Evolutionary conservation across 2,888 invertebrate species (phyloP).

Genomic region (Drosophila paramelanica): DNA sequence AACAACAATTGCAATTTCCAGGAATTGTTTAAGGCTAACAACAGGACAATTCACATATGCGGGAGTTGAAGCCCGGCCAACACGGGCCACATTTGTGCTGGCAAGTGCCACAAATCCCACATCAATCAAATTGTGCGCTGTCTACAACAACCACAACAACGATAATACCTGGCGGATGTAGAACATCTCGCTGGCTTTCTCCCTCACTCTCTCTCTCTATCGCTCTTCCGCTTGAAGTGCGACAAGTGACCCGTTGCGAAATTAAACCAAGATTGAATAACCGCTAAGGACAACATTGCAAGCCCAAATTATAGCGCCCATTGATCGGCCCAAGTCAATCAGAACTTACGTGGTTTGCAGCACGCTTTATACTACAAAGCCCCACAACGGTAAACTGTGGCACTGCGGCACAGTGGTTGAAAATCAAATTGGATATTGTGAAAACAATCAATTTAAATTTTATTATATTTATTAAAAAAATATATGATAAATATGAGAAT

Average conservation of each 20-base stretch:
- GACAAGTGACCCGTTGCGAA: conserved; percentile 60
- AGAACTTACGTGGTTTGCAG: conserved; percentile 8
- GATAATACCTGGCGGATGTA: conserved; percentile 26
- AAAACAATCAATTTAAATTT: neutral
- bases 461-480: too few species aligned
- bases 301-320: conserved; percentile 58
- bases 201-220: neutral
- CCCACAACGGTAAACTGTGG: conserved; percentile 22
- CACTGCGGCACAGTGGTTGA: conserved; percentile 26
- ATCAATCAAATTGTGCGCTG: conserved; percentile 74
- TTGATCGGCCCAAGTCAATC: conserved; percentile 51
- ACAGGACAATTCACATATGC: conserved; percentile 5
- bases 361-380: conserved; percentile 15
- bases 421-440: neutral
- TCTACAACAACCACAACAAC: conserved; percentile 27
- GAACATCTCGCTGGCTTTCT: neutral
- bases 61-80: neutral
- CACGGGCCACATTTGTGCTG: conserved; percentile 25
- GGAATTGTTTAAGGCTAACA: conserved; percentile 23
- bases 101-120: conserved; percentile 81
- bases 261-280: conserved; percentile 76
- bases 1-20: conserved; percentile 27
- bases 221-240: conserved; percentile 11
- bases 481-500: too few species aligned
- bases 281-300: conserved; percentile 64